Evolutionary conservation across 2,888 invertebrate species (phyloP), one percentile per base, ranked within the genome.

Genomic region (Phyllotreta striolata): DNA sequence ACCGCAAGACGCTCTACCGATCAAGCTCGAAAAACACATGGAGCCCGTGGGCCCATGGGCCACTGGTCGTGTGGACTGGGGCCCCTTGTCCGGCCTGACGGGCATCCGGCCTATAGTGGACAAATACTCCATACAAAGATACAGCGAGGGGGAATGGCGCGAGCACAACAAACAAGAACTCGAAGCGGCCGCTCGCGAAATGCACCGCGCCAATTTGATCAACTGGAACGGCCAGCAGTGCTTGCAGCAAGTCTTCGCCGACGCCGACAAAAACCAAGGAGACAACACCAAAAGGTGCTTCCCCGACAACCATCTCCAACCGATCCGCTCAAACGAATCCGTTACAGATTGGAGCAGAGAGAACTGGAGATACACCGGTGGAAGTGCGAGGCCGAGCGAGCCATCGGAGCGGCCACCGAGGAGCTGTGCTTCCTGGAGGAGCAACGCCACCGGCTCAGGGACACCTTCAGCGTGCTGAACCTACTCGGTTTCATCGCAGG

Each of bases 61-160:
- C 2, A 89, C 91, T 1, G 91, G 91, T 1, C 86, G 88, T 69
- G 86, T 90, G 0, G 89, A 90, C 77, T 91, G 90, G 88, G 88
- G 89, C 39, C 89, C 91, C 0, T 81, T 89, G 61, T 87, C 85
- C 0, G 87, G 84, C 0, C 83, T 91, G 74, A 91, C 91, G 0
- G 91, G 92, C 2, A 88, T 91, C 0, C 84, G 91, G 67, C 92
- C 92, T 0, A 84, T 86, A 0, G 91, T 90, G 7, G 90, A 90
- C 80, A 90, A 89, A 73, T 92, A 91, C 76, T 89, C 91, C 0
- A 83, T 91, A 49, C 89, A 91, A 8, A 84, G 89, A 72, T 91
- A 86, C 76, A 91, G 91, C 59, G 85, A 89, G 0, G 87, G 85
- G 6, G 91, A 92, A 80, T 92, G 92, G 92, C 84, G 90, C 44